Evolutionary conservation across 2,888 invertebrate species (phyloP), one percentile per base, ranked within the genome.

Genomic region (Notocelia uddmanniana): DNA sequence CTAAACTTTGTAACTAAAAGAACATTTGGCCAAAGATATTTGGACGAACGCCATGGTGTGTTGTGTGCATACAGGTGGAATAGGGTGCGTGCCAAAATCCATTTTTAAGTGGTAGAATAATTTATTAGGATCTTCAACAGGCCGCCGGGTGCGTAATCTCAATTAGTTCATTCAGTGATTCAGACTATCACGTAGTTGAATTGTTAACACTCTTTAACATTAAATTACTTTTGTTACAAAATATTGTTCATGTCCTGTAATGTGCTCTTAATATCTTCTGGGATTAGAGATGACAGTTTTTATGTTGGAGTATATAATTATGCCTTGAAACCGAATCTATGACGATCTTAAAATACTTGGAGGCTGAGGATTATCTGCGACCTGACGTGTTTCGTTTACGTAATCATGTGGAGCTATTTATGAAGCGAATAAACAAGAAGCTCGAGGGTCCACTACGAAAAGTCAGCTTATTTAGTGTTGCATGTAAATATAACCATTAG

Each of bases 11-110:
- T 10, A 10, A 15, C 21, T 23, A 23, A 15, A 6, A 9, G 6
- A 23, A 34, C 9, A 3, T 41, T 26, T 26, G 26, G 54, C 52
- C 45, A 21, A 45, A 54, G 26, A 59, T 54, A 52, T 45, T 71
- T 71, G 72, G 72, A 72, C 37, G 48, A 68, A 50, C 55, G 72
- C 72, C 72, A 72, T 72, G 60, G 45, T 59, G 60, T 54, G 66
- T 21, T 58, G 45, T 31, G n/a, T 58, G 48, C 63, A 31, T 55
- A 72, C 72, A 72, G 72, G 68, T 72, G 67, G 31, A 45, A 57
- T 55, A 34, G 60, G 48, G 62, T 72, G 72, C 72, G 60, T 68
- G 72, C 72, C 72, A 72, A 72, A 64, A 62, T 72, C 34, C 54
- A 60, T 71, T 71, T 66, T 48, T 60, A 71, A 71, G 45, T 60